These are phyloP conservation scores for Hipparchia sbordonii DNA, from an alignment of 2,888 invertebrate genomes.

Conservation along the genomic window DNA sequence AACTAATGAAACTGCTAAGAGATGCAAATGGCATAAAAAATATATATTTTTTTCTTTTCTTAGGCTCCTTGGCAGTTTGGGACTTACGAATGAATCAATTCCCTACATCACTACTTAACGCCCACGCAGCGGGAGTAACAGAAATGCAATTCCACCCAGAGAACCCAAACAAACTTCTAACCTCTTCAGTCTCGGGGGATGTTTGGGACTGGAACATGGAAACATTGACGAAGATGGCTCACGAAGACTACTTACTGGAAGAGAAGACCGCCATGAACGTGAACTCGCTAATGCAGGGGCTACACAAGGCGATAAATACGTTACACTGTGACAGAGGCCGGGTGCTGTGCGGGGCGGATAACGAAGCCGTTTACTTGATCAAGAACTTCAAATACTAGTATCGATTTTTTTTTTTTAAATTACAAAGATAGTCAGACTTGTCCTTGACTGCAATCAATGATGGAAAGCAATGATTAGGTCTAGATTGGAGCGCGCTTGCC, in stretches of 20 bases:
- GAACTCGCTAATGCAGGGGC: constrained; percentile 87
- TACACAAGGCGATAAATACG: constrained; percentile 91
- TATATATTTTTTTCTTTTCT: background rate
- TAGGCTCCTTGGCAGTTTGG: constrained; percentile 93
- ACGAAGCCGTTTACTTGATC: constrained; percentile 93
- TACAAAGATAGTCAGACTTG: too few relatives aligned
- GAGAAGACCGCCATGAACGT: constrained; percentile 87
- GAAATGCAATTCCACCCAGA: constrained; percentile 94
- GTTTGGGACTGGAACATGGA: constrained; percentile 95
- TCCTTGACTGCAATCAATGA: too few relatives aligned
- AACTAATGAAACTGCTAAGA: too few relatives aligned
- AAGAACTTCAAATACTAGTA: constrained; percentile 79
- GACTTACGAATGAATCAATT: constrained; percentile 92
- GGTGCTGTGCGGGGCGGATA: constrained; percentile 92
- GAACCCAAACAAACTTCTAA: constrained; percentile 92
- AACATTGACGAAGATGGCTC: constrained; percentile 66
- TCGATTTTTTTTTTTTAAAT: too few relatives aligned
- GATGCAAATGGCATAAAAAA: background rate
- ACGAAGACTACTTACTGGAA: constrained; percentile 85
- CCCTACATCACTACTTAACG: constrained; percentile 91
- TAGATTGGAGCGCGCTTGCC: too few relatives aligned
- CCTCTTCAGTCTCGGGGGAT: constrained; percentile 91
- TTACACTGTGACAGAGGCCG: constrained; percentile 89
- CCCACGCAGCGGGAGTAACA: constrained; percentile 89
- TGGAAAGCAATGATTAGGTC: too few relatives aligned